A percentile compares a stretch with the other conserved stretches of the same genome.
Conservation (phyloP, 1,140 invertebrate species). For the Leptonema lineaticorne region DNA sequence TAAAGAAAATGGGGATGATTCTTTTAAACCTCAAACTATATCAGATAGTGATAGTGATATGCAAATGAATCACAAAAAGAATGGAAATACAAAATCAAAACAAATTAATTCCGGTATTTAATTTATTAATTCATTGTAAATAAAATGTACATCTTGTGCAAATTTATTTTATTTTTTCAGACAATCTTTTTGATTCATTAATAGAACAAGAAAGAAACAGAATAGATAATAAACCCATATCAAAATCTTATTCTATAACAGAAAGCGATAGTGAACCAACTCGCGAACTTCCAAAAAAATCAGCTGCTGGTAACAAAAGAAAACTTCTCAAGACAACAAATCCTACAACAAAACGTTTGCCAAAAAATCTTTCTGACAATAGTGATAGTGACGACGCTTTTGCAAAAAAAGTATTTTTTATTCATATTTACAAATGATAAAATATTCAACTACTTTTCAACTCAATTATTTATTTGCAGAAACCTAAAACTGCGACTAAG, state of each 20-base stretch:
- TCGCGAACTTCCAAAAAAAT: slow-evolving; percentile 46
- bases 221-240: slow-evolving; percentile 37
- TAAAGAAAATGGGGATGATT: slow-evolving; percentile 46
- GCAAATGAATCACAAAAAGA: slow-evolving; percentile 46
- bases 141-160: background rate
- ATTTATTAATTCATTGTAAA: slow-evolving; percentile 9
- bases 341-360: slow-evolving; percentile 25
- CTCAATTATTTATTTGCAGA: slow-evolving; percentile 35
- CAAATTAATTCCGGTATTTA: slow-evolving; percentile 56
- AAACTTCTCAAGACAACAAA: slow-evolving; percentile 49
- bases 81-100: slow-evolving; percentile 48
- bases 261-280: slow-evolving; percentile 45
- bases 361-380: slow-evolving; percentile 34
- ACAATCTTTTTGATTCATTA: slow-evolving; percentile 55
- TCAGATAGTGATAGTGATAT: slow-evolving; percentile 48
- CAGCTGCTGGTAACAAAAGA: slow-evolving; percentile 45
- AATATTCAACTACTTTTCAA: background rate
- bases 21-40: slow-evolving; percentile 42
- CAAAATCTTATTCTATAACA: slow-evolving; percentile 44
- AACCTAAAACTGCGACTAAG: slow-evolving; percentile 50
- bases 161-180: slow-evolving; percentile 42
- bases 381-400: slow-evolving; percentile 52
- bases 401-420: slow-evolving; percentile 49
- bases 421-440: background rate
- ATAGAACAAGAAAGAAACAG: slow-evolving; percentile 50